phyloP scores from a whole-genome alignment of 2,888 invertebrate species.

The Tipula helvola region DNA sequence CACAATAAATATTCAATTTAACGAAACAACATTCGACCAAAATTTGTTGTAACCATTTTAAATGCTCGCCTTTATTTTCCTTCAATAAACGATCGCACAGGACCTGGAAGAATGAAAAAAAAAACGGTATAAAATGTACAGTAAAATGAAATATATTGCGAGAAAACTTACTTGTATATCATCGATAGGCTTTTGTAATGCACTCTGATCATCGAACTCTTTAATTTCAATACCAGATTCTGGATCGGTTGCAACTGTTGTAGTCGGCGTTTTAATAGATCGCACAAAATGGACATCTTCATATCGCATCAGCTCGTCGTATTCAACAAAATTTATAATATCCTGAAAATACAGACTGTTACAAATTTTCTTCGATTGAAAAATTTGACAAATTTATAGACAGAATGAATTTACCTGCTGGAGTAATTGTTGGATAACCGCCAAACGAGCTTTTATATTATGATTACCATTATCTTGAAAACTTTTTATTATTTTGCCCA shows the following conservation, averaged over 20 bases:
- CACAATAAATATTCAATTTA: constrained; percentile 42
- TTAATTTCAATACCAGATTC: constrained; percentile 35
- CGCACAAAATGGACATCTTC: constrained; percentile 32
- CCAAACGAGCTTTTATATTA: constrained; percentile 42
- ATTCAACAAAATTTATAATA: constrained; percentile 47
- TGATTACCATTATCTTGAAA: constrained; percentile 45
- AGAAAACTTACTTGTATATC: constrained; percentile 32
- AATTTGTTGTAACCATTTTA: constrained; percentile 56
- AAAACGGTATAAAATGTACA: constrained; percentile 16
- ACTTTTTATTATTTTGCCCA: constrained; percentile 48
- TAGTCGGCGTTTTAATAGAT: constrained; percentile 21
- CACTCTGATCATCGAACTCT: constrained; percentile 21
- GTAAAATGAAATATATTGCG: neutral
- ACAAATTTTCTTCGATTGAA: constrained; percentile 5
- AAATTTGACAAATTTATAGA: neutral
- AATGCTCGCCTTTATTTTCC: constrained; percentile 44
- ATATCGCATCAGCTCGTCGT: constrained; percentile 39
- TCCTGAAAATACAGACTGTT: constrained; percentile 28
- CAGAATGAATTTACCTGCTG: constrained; percentile 34
- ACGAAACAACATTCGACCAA: constrained; percentile 58
- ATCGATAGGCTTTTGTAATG: constrained; percentile 26
- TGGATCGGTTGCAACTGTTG: constrained; percentile 23
- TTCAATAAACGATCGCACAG: constrained; percentile 46
- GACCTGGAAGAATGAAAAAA: constrained; percentile 24
- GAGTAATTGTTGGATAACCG: constrained; percentile 47